These are phyloP conservation scores for Thalpophila matura DNA, from an alignment of 2,888 invertebrate species.

Conservation along the genomic window DNA sequence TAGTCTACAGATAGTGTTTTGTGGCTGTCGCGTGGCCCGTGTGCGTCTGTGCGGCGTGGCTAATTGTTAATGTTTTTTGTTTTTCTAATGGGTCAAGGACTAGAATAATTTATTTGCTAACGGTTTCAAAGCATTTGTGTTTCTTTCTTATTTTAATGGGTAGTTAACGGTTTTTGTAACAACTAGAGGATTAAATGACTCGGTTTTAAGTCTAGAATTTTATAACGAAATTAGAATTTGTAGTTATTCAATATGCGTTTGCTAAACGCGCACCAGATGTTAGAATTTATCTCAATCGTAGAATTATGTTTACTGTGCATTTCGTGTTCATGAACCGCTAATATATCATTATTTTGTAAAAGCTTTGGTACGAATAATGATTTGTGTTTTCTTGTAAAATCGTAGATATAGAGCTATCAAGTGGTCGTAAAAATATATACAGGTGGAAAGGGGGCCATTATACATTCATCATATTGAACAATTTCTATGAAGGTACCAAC, in stretches of 20 bases:
- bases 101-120: background rate
- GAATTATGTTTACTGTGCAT: slow-evolving; percentile 24
- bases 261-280: slow-evolving; percentile 26
- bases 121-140: background rate
- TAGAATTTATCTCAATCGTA: slow-evolving; percentile 25
- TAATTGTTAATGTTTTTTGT: too few species aligned
- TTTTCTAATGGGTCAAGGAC: background rate
- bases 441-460: too few species aligned
- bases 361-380: background rate
- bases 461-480: too few species aligned
- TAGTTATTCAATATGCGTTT: background rate
- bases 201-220: background rate
- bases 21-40: too few species aligned
- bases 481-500: too few species aligned
- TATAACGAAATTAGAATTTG: too few species aligned
- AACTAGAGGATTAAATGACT: background rate
- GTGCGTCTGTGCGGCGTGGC: too few species aligned
- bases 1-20: too few species aligned
- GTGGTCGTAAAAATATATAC: too few species aligned
- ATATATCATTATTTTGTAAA: slow-evolving; percentile 12
- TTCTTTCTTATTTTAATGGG: background rate
- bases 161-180: background rate
- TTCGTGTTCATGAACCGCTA: slow-evolving; percentile 19
- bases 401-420: too few species aligned
- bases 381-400: too few species aligned